Percentiles rank a stretch among this genome's conserved stretches.
Conservation (phyloP, 2,888 invertebrate species). For the Rhimphoctona megacephalus region DNA sequence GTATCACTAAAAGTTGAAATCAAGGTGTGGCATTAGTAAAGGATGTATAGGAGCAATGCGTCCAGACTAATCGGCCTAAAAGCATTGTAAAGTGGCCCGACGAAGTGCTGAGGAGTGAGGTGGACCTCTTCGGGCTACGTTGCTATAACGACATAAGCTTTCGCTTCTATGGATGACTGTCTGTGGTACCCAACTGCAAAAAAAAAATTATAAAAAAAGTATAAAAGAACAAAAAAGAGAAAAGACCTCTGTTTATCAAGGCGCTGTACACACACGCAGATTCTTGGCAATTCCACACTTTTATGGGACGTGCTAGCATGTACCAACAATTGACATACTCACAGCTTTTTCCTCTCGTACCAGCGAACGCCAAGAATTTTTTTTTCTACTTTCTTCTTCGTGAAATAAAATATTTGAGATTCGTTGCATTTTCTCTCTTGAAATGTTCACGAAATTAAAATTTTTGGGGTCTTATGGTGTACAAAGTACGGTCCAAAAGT, state of each 20-base stretch:
- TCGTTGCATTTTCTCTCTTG: neutral
- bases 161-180: slow-evolving; percentile 68
- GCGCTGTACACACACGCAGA: slow-evolving; percentile 19
- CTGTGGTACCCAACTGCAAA: slow-evolving; percentile 27
- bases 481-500: neutral
- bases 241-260: slow-evolving; percentile 21
- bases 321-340: slow-evolving; percentile 29
- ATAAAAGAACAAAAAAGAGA: neutral
- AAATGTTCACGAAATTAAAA: neutral
- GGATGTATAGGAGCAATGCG: slow-evolving; percentile 67
- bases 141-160: slow-evolving; percentile 63
- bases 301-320: slow-evolving; percentile 15
- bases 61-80: slow-evolving; percentile 82
- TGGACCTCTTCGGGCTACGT: slow-evolving; percentile 47
- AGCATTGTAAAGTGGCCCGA: slow-evolving; percentile 78
- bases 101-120: slow-evolving; percentile 48
- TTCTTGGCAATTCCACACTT: slow-evolving; percentile 28
- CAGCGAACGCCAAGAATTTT: neutral
- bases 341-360: slow-evolving; percentile 2
- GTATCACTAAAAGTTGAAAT: slow-evolving; percentile 1
- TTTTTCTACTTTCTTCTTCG: neutral
- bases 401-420: slow-evolving; percentile 7
- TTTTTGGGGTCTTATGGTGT: neutral
- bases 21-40: slow-evolving; percentile 21
- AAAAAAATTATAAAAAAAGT: slow-evolving; percentile 36